Base-by-base conservation (phyloP, 2,797 vertebrate genomes). In the Mastacembelus armatus region DNA sequence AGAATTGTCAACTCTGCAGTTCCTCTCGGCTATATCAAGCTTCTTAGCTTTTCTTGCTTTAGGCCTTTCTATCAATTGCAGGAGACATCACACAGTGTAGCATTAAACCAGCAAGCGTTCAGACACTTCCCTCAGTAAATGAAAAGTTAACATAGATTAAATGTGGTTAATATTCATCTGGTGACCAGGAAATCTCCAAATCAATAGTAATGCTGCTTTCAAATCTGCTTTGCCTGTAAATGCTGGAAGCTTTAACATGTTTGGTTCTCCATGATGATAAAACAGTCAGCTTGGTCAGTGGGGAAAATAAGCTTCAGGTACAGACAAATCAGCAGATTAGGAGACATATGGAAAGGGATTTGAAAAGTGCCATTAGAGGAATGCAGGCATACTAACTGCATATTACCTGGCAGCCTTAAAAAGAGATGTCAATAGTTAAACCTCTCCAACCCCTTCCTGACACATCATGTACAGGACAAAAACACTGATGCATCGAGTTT, bases 401-500 rank as follows among this genome's bases (percentile, higher is more conserved):
- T 38, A 33, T 39, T 19, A 39, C 7, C 27, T 50, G n/a, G 2
- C 8, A 52, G 15, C 29, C 9, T 42, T 50, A 26, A 54, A 29
- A 47, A 24, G 32, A 29, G 22, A 49, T 54, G n/a, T n/a, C n/a
- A n/a, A n/a, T n/a, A n/a, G n/a, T n/a, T n/a, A n/a, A n/a, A n/a
- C n/a, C n/a, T n/a, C n/a, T 49, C 24, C 71, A 73, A 29, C 26
- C 29, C 58, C 43, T 61, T 22, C 9, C 39, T 62, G 32, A 60
- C 54, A 65, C 45, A 19, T 50, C 39, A n/a, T 10, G 40, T 5
- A 52, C 24, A 60, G 43, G 35, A 55, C 55, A 39, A 67, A 77
- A 54, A 45, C 66, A 71, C 21, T 30, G 40, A 60, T 45, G 68
- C 51, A 58, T 63, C 29, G 33, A 44, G 22, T 38, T 61, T n/a